Percentiles rank a stretch among this genome's conserved stretches.
phyloP scores from a whole-genome alignment of 2,113 vertebrate genomes.

The Uropsilus gracilis region DNA sequence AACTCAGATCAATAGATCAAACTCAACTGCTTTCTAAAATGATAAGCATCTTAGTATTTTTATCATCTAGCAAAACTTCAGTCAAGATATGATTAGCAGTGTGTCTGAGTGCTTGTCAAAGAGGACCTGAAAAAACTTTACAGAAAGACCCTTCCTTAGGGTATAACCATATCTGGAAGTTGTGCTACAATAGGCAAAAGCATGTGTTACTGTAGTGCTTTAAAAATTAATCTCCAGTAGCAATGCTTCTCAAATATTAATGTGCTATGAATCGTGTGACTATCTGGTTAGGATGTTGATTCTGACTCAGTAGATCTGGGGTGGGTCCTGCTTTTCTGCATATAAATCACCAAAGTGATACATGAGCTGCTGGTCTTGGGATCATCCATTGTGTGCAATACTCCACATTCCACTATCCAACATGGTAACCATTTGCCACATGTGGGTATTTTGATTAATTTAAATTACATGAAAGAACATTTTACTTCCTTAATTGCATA shows the following conservation, averaged over 20 bases:
- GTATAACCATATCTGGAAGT: not conserved
- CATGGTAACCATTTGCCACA: not conserved
- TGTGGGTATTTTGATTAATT: not conserved
- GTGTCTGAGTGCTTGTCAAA: not conserved
- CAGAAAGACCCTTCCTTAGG: not conserved
- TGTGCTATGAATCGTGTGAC: not conserved
- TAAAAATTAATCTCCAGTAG: not conserved
- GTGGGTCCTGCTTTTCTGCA: not conserved
- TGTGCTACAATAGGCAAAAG: not conserved
- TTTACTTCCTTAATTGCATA: not conserved
- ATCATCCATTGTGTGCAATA: not conserved
- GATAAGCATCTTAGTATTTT: not conserved
- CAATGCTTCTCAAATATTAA: not conserved
- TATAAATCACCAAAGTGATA: not conserved
- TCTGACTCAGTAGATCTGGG: not conserved
- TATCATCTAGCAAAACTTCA: not conserved
- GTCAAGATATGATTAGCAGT: not conserved
- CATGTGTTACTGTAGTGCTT: not conserved
- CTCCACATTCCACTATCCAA: not conserved
- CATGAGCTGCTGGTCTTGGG: too few species aligned
- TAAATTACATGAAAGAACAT: not conserved
- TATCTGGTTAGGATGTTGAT: not conserved
- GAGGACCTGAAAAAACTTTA: not conserved
- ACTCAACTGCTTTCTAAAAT: slow-evolving; percentile 41
- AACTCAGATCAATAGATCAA: slow-evolving; percentile 34